phyloP scores from a whole-genome alignment of 2,888 invertebrate genomes.

The Xylophagus ater region DNA sequence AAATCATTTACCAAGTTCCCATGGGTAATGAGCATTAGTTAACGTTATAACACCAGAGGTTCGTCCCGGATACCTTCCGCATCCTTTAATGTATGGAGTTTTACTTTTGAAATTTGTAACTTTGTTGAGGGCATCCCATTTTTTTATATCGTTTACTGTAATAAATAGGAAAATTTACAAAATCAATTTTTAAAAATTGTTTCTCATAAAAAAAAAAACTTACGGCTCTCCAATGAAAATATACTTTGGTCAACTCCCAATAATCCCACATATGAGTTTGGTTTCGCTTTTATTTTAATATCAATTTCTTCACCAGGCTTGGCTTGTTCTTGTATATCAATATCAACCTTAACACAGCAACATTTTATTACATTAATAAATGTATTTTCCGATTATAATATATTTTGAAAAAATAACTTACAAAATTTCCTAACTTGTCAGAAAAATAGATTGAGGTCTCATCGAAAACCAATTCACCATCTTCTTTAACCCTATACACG shows the following conservation, averaged over 20 bases:
- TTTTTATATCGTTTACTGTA: conserved; percentile 36
- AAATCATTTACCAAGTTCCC: no score
- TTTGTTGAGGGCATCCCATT: conserved; percentile 48
- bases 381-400: no score
- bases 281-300: no score
- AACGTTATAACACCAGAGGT: conserved; percentile 29
- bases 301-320: no score
- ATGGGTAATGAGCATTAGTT: conserved; percentile 32
- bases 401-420: no score
- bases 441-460: conserved; percentile 73
- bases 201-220: no score
- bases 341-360: conserved; percentile 61
- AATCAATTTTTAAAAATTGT: no score
- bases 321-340: conserved; percentile 51
- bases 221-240: conserved; percentile 59
- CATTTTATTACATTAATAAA: no score
- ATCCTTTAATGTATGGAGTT: conserved; percentile 31
- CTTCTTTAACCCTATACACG: no score
- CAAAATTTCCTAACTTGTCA: no score
- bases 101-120: conserved; percentile 48
- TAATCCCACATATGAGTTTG: no score
- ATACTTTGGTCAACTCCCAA: no score
- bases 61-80: conserved; percentile 29
- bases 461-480: conserved; percentile 73
- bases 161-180: neutral